These are phyloP conservation scores for Rallus limicola DNA, from an alignment of 2,113 vertebrate genomes.

Conservation along the genomic window DNA sequence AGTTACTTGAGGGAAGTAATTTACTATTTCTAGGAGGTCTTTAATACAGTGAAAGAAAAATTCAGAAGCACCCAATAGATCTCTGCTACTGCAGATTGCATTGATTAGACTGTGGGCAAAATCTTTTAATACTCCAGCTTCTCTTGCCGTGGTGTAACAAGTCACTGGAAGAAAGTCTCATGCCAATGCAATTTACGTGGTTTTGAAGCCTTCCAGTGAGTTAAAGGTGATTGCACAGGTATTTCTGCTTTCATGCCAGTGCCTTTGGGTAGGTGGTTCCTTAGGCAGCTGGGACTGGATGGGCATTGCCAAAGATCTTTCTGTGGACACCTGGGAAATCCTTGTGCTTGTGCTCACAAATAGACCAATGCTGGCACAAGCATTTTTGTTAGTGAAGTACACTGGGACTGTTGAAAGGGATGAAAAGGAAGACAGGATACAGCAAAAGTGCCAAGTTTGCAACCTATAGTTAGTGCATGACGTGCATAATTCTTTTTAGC, in stretches of 20 bases:
- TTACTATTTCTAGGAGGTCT: background rate
- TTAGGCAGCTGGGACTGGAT: background rate
- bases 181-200: background rate
- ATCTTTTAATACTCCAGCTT: background rate
- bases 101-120: slow-evolving; percentile 3
- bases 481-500: background rate
- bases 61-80: background rate
- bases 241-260: background rate
- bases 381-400: background rate
- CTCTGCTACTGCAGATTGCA: background rate
- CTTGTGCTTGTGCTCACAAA: background rate
- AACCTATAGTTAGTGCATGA: background rate
- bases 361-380: background rate
- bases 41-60: background rate
- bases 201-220: background rate
- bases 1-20: background rate
- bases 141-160: background rate
- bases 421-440: background rate
- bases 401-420: background rate
- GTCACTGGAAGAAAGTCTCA: background rate
- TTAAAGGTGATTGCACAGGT: background rate
- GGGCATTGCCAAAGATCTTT: background rate
- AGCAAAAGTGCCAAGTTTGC: background rate
- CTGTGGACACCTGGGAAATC: background rate
- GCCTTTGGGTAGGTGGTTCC: background rate